Conservation (phyloP, 2,888 invertebrate genomes). For the Chirona hameri region DNA sequence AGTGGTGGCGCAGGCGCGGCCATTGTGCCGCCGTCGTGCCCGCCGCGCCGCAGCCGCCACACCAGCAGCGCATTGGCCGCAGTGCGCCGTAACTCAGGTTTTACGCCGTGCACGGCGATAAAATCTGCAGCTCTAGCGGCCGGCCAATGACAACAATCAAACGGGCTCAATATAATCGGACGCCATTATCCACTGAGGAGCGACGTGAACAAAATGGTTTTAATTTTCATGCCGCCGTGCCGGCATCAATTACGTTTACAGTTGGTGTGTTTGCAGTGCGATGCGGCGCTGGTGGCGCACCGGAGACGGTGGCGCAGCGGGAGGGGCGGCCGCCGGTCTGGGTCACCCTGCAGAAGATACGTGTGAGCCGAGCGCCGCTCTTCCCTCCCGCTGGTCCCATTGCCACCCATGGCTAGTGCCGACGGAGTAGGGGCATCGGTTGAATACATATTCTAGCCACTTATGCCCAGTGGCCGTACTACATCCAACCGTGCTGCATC, state of each 20-base stretch:
- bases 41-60: neutral
- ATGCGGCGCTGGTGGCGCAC: neutral
- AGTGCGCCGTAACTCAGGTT: constrained; percentile 3
- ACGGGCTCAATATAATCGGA: constrained; percentile 1
- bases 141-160: neutral
- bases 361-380: no score
- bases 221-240: neutral
- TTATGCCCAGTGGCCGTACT: no score
- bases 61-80: neutral
- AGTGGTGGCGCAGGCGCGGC: neutral
- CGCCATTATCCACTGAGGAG: constrained; percentile 2
- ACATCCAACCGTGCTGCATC: no score
- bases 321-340: neutral
- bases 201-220: constrained; percentile 13
- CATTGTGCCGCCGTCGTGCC: neutral
- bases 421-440: no score
- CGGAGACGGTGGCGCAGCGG: neutral
- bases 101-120: neutral
- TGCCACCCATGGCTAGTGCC: no score
- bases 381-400: no score
- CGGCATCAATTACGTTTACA: neutral
- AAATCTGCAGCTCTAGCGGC: neutral
- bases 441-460: no score
- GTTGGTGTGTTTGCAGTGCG: neutral
- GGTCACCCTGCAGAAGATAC: no score